Evolutionary conservation across 2,888 invertebrate genomes (phyloP), one percentile per base, ranked within the genome.

Genomic region (Falcaria lacertinaria): DNA sequence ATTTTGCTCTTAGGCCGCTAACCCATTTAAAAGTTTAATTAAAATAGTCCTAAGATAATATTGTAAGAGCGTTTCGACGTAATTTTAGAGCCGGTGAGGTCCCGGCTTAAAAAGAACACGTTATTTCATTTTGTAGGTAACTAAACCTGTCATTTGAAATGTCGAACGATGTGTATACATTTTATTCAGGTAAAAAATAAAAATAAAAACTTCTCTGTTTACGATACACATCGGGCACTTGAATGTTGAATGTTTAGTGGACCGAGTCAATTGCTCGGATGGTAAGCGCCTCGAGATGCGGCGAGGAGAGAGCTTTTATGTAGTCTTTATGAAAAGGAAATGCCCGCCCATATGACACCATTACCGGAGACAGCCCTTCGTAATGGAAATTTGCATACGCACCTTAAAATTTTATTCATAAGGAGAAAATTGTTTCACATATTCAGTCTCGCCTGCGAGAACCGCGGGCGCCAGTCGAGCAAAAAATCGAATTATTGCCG

Each of bases 361-460:
- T 83, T 85, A 78, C 73, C 57, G 66, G 65, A 74, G 76, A 80
- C 75, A 74, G 75, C 65, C 67, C 68, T 59, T 68, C 65, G 77
- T 85, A 87, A 86, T 85, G 80, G 83, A 79, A 80, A 87, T 88
- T 86, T 83, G 80, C 86, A 87, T 86, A 78, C 80, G 73, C 80
- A 82, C 77, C 84, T 87, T 80, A 82, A 86, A 88, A 85, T 82
- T 80, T 86, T 88, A 88, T 87, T 88, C 87, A 83, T 87, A 86
- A 85, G 82, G 73, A 74, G 86, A 82, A 86, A 87, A 87, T 88
- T 86, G 85, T 86, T 82, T 84, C 80, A 68, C 74, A 74, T 77
- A 69, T 75, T 63, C 64, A 62, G 56, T 55, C 44, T 47, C 40
- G 48, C 44, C 42, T 38, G 42, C 42, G 49, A 19, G 34, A 38